Evolutionary conservation across 2,797 vertebrate species (phyloP).

Genomic region (Phylloscopus collybita): DNA sequence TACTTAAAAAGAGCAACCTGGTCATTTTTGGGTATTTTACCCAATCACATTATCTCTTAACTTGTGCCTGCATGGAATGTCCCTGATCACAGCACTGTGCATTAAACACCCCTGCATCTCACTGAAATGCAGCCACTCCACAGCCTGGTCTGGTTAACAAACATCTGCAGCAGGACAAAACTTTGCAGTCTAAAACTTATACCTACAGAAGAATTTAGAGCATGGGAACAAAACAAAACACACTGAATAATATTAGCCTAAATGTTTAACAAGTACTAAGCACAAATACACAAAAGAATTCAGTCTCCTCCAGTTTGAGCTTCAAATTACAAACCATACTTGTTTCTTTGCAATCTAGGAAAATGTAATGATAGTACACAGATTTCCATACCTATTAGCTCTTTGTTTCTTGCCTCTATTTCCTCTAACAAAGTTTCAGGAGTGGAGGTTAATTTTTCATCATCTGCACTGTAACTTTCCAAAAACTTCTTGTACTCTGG

Average conservation of each 20-base stretch:
- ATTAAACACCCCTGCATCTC: neutral
- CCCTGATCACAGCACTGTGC: neutral
- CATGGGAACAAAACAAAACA: neutral
- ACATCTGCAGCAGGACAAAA: neutral
- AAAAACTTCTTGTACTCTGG: constrained; percentile 96
- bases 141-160: neutral
- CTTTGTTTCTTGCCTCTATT: constrained; percentile 96
- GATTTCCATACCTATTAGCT: constrained; percentile 87
- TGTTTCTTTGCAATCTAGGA: neutral
- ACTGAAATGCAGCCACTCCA: neutral
- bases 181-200: neutral
- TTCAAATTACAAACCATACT: neutral
- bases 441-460: constrained; percentile 93
- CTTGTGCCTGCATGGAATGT: neutral
- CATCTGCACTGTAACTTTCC: constrained; percentile 92
- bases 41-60: neutral
- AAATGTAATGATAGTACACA: neutral
- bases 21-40: neutral
- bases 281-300: neutral
- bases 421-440: constrained; percentile 96
- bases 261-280: neutral
- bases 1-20: neutral
- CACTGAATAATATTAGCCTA: neutral
- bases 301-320: neutral
- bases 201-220: neutral